Base-by-base conservation (phyloP, 2,888 invertebrate species). In the Yponomeuta evonymella region DNA sequence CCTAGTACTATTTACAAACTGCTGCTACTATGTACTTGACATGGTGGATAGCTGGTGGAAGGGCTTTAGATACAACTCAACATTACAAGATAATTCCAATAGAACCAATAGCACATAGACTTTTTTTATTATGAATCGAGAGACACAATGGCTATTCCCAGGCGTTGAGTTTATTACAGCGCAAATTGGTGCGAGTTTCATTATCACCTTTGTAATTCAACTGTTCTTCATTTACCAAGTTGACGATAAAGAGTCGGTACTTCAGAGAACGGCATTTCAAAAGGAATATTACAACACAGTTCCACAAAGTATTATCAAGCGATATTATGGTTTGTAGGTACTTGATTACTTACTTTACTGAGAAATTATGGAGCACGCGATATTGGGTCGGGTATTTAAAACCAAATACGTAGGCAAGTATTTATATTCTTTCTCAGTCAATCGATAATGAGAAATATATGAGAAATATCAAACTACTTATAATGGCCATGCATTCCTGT, bases 101-200 rank as follows among this genome's bases (percentile, higher is more conserved):
- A 15, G 15, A 51, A 51, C 51, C 51, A 12, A 2, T 1, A 51
- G 15, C 12, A 51, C 51, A 1, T 58, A 15, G 15, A 58, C 8
- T 4, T 5, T 51, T 51, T 58, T 43, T 43, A 43, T 43, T 43
- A 43, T 8, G 43, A 43, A 43, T 5, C 43, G 6, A 43, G 1
- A 43, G 43, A 43, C 43, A 43, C 43, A 43, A 43, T 43, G 12
- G 15, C 51, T 12, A 15, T 58, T 29, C 65, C 30, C 65, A 65
- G 11, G 33, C 30, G 11, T 33, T 30, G 10, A 65, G 29, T 78
- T 77, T 79, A 80, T 76, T 76, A 74, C 72, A 75, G 76, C 78
- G 77, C 76, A 78, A 79, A 82, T 78, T 77, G 79, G 81, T 79
- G 78, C 75, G 77, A 79, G 79, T 78, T 76, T 79, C 77, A 79